Evolutionary conservation across 2,797 vertebrate species (phyloP).

Genomic region (Pyrrhura leucotis): DNA sequence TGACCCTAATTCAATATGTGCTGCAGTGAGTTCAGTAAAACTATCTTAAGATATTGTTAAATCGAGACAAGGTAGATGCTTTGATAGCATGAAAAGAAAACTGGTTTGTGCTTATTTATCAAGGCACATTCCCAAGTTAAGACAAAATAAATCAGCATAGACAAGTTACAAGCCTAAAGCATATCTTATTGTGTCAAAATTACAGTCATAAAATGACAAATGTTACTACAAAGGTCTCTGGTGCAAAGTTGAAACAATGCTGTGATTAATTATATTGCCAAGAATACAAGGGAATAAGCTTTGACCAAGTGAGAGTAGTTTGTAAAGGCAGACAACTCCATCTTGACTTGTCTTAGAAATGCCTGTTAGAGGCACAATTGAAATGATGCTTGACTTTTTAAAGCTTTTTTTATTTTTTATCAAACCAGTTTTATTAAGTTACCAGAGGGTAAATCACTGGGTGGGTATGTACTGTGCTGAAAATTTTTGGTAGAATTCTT

Average conservation of each 20-base stretch:
- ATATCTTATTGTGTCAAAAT: slow-evolving; percentile 29
- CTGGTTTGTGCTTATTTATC: slow-evolving; percentile 29
- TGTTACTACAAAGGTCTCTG: not conserved
- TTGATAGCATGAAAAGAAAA: slow-evolving; percentile 49
- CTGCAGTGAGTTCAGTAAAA: slow-evolving; percentile 1
- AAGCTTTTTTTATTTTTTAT: not conserved
- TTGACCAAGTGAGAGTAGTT: not conserved
- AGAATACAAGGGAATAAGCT: not conserved
- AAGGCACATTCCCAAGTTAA: slow-evolving; percentile 4
- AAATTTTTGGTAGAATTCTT: not conserved
- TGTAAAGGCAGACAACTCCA: not conserved
- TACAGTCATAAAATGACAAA: slow-evolving; percentile 5
- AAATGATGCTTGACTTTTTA: not conserved
- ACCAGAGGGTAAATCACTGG: not conserved
- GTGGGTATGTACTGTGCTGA: not conserved
- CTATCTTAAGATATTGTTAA: slow-evolving; percentile 26
- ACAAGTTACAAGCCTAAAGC: slow-evolving; percentile 61
- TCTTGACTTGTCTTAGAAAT: not conserved
- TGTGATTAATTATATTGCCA: not conserved
- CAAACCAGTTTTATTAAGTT: not conserved
- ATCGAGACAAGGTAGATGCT: slow-evolving; percentile 42
- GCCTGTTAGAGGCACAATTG: not conserved
- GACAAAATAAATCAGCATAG: slow-evolving; percentile 59
- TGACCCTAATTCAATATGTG: slow-evolving; percentile 38
- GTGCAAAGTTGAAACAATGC: not conserved